Conservation (phyloP, 2,888 invertebrate species). For the Pollenia amentaria region DNA sequence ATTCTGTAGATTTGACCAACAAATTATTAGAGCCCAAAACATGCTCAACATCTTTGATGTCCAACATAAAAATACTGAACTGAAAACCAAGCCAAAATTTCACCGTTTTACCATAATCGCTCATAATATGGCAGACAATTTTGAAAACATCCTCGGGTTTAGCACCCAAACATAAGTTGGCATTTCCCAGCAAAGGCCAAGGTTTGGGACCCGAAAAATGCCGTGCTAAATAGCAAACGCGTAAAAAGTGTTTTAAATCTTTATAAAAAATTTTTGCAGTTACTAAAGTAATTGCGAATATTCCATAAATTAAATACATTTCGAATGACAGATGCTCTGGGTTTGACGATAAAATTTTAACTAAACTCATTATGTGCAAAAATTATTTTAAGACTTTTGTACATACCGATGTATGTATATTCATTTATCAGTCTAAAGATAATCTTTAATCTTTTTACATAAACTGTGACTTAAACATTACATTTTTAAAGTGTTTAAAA, state of each 20-base stretch:
- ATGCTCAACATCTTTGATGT: constrained; percentile 75
- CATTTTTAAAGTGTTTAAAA: too few relatives aligned
- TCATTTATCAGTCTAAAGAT: too few relatives aligned
- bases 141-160: constrained; percentile 81
- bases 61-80: constrained; percentile 76
- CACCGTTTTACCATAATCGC: constrained; percentile 77
- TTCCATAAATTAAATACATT: constrained; percentile 44
- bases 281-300: not conserved
- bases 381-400: too few relatives aligned
- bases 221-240: constrained; percentile 65
- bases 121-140: constrained; percentile 82
- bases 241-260: not conserved
- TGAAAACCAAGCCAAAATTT: constrained; percentile 75
- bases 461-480: too few relatives aligned
- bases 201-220: constrained; percentile 81
- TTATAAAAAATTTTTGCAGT: constrained; percentile 54
- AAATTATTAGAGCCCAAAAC: constrained; percentile 74
- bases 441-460: too few relatives aligned
- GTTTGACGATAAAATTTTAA: not conserved
- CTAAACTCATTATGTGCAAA: not conserved
- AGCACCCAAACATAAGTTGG: constrained; percentile 83
- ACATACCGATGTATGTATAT: too few relatives aligned
- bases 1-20: constrained; percentile 76
- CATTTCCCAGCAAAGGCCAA: constrained; percentile 86
- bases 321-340: not conserved